Base-by-base conservation (phyloP, 2,113 vertebrate genomes). In the Eudyptes chrysolophus region DNA sequence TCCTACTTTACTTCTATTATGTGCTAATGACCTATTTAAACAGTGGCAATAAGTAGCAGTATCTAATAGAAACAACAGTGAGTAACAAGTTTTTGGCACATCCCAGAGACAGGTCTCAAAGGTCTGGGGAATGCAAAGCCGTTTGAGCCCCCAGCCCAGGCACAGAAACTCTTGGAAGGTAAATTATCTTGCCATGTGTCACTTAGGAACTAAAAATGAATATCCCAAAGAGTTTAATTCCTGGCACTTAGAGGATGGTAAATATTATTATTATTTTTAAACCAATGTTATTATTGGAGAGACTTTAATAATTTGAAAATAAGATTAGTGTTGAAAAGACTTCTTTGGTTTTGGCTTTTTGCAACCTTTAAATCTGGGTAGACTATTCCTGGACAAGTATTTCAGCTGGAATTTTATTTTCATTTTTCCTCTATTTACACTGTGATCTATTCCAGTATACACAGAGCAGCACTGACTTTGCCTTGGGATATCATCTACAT, bases 241-340 rank as follows among this genome's bases (percentile, higher is more conserved):
- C 89, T 96, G 97, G 94, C 94, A 86, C 51, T 80, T 74, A 68
- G 38, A 22, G 36, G 71, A 94, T 55, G 68, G 51, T 77, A 97
- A 96, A 96, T 94, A 93, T 94, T 96, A 91, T 86, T 92, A 94
- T 94, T 97, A 83, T 92, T 97, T 94, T 95, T 55, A 94, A 92
- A 95, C 82, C 62, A 92, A 70, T 96, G 92, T 96, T 95, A 93
- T 97, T 87, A 84, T 74, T 97, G 93, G 96, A 96, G 80, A 92
- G 58, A 85, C 84, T 92, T 96, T 83, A 96, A 94, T 94, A 96
- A 92, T 88, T 95, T 92, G 91, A 93, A 97, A 96, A 94, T 90
- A 85, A 90, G 93, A 92, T 94, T 94, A 97, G 93, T 57, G 55
- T 90, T 94, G 91, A 94, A 97, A 97, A 94, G 75, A 54, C 29